Evolutionary conservation across 2,888 invertebrate species (phyloP).

Genomic region (Cheilosia scutellata): DNA sequence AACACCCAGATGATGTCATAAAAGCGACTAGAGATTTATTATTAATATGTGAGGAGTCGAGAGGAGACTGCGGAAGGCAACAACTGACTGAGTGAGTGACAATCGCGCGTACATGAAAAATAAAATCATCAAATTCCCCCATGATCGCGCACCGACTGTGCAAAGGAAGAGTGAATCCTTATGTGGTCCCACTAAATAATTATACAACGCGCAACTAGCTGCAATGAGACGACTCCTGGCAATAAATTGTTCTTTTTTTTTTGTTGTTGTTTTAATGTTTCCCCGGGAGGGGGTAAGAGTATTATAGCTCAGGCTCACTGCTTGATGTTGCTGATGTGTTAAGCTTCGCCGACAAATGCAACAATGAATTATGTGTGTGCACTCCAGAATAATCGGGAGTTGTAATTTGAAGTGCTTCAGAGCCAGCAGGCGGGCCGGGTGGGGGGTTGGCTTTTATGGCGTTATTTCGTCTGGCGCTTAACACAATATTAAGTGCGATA

Average conservation of each 20-base stretch:
- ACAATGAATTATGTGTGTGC: slow-evolving; percentile 72
- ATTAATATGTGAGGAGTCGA: slow-evolving; percentile 66
- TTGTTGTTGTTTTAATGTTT: background rate
- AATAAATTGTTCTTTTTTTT: slow-evolving; percentile 55
- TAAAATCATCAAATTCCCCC: background rate
- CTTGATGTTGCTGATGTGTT: slow-evolving; percentile 60
- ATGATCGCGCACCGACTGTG: background rate
- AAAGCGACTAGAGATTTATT: slow-evolving; percentile 55
- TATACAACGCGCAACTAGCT: slow-evolving; percentile 34
- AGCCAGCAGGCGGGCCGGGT: slow-evolving; percentile 6
- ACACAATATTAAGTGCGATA: slow-evolving; percentile 58
- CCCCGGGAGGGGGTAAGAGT: slow-evolving; percentile 5
- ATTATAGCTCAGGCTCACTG: slow-evolving; percentile 29
- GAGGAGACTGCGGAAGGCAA: slow-evolving; percentile 15
- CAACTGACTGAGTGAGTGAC: slow-evolving; percentile 23
- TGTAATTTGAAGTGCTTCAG: slow-evolving; percentile 65
- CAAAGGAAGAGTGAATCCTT: slow-evolving; percentile 39
- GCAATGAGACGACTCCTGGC: slow-evolving; percentile 36
- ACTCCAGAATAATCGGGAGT: slow-evolving; percentile 59
- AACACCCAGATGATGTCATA: slow-evolving; percentile 59
- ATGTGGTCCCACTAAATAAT: slow-evolving; percentile 56
- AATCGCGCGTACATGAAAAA: slow-evolving; percentile 21
- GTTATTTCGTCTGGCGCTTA: slow-evolving; percentile 60
- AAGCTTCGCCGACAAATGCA: slow-evolving; percentile 67
- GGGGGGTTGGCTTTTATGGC: slow-evolving; percentile 21